Conservation (phyloP, 1,140 invertebrate species). For the Cotesia vestalis region DNA sequence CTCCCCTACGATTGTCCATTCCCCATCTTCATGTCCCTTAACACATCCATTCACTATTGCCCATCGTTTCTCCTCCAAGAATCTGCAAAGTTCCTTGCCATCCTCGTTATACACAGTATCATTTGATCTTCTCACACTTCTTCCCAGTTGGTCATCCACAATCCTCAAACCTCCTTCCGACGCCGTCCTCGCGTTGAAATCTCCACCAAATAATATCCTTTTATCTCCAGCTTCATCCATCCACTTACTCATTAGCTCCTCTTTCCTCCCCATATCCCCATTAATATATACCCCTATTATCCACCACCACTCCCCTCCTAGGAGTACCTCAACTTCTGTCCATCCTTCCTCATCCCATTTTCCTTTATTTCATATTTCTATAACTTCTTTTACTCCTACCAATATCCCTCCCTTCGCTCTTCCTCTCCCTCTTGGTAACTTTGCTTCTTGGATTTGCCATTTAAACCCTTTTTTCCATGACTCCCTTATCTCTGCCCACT, state of each 20-base stretch:
- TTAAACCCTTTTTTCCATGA: too few species aligned
- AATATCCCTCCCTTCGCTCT: too few species aligned
- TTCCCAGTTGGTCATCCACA: not conserved
- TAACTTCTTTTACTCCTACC: too few species aligned
- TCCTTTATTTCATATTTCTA: too few species aligned
- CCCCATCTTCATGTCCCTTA: not conserved
- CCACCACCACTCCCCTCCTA: constrained; percentile 6
- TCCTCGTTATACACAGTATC: not conserved
- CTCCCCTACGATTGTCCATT: not conserved
- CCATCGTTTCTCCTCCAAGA: not conserved
- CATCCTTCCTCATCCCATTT: too few species aligned
- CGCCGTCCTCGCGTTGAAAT: not conserved
- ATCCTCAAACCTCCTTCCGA: not conserved
- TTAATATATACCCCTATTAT: not conserved
- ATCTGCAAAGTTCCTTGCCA: not conserved
- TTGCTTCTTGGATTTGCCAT: too few species aligned
- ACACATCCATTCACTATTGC: not conserved
- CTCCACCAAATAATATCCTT: not conserved
- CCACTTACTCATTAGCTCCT: not conserved
- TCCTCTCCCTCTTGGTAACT: too few species aligned
- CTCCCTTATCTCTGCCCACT: not conserved
- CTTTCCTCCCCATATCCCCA: not conserved
- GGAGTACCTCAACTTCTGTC: not conserved
- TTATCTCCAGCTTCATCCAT: not conserved
- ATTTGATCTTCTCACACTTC: not conserved